These are phyloP conservation scores for Cinclus mexicanus DNA, from an alignment of 2,113 vertebrate genomes.

Conservation along the genomic window DNA sequence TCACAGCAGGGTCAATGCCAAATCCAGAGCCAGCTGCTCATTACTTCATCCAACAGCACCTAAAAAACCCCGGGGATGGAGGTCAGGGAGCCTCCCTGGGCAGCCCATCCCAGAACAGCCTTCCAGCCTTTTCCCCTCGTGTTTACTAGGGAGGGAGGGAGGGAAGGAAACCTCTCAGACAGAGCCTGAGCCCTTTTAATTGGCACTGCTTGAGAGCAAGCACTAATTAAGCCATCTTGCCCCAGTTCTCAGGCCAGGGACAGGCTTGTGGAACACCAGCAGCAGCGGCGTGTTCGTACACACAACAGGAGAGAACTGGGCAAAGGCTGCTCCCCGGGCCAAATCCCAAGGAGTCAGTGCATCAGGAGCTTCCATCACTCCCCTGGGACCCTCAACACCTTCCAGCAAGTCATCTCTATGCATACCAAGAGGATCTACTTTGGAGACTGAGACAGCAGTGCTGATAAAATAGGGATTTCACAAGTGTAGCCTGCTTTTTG, in stretches of 20 bases:
- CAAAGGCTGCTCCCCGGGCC: background rate
- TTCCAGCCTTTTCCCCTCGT: background rate
- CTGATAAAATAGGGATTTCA: background rate
- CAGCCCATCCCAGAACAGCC: background rate
- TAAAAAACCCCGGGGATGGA: background rate
- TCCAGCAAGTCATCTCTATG: fast-evolving
- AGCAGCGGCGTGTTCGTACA: background rate
- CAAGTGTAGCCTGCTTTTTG: background rate
- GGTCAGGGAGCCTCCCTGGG: background rate
- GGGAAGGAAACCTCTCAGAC: slow-evolving; percentile 15
- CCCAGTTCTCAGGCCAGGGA: slow-evolving; percentile 45
- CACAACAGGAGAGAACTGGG: background rate
- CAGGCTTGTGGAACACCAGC: background rate
- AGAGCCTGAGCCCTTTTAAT: slow-evolving; percentile 49
- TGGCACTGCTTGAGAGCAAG: background rate
- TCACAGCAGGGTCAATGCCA: background rate
- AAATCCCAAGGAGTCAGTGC: background rate
- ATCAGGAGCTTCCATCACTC: background rate
- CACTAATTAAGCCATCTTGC: slow-evolving; percentile 25
- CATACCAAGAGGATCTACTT: background rate
- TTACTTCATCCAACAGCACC: background rate
- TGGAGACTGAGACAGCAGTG: fast-evolving
- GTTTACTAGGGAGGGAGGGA: background rate
- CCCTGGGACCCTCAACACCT: background rate
- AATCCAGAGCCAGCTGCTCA: background rate